Percentiles rank a stretch among this genome's conserved stretches.
These are phyloP conservation scores for Scaptomyza hsui DNA, from an alignment of 1,140 invertebrate species.

Conservation along the genomic window DNA sequence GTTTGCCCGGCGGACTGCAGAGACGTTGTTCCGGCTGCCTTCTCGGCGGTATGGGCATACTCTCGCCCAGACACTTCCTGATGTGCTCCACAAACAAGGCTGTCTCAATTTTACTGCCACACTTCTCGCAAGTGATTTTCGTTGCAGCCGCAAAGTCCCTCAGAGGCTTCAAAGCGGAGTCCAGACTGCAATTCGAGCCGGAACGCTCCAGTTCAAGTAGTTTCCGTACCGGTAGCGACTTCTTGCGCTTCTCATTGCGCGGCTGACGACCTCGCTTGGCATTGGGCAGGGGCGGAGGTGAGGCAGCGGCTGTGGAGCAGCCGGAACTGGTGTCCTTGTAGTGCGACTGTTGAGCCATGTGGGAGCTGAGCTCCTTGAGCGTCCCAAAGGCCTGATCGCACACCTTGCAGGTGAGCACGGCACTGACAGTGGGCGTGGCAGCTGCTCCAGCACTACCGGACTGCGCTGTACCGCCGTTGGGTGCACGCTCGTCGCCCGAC, in stretches of 20 bases:
- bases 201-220: constrained; percentile 94
- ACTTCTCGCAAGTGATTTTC: constrained; percentile 98
- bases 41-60: constrained; percentile 86
- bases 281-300: constrained; percentile 82
- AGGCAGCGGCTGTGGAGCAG: constrained; percentile 85
- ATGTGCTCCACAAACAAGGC: constrained; percentile 97
- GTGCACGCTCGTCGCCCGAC: constrained; percentile 89
- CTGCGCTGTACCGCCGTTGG: constrained; percentile 16
- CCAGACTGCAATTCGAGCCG: constrained; percentile 85
- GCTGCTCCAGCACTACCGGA: neutral
- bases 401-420: constrained; percentile 98
- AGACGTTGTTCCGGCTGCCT: constrained; percentile 78
- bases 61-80: constrained; percentile 91
- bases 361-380: constrained; percentile 97
- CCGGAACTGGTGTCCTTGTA: constrained; percentile 92
- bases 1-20: constrained; percentile 84
- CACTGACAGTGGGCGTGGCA: constrained; percentile 89
- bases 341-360: constrained; percentile 99
- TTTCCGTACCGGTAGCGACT: constrained; percentile 96
- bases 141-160: constrained; percentile 87
- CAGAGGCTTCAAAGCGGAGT: constrained; percentile 89
- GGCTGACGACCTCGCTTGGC: constrained; percentile 92
- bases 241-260: constrained; percentile 93
- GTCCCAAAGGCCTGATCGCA: constrained; percentile 98
- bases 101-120: constrained; percentile 97